These are phyloP conservation scores for Pseudorectes ferrugineus DNA, from an alignment of 2,113 vertebrate genomes.

Conservation along the genomic window DNA sequence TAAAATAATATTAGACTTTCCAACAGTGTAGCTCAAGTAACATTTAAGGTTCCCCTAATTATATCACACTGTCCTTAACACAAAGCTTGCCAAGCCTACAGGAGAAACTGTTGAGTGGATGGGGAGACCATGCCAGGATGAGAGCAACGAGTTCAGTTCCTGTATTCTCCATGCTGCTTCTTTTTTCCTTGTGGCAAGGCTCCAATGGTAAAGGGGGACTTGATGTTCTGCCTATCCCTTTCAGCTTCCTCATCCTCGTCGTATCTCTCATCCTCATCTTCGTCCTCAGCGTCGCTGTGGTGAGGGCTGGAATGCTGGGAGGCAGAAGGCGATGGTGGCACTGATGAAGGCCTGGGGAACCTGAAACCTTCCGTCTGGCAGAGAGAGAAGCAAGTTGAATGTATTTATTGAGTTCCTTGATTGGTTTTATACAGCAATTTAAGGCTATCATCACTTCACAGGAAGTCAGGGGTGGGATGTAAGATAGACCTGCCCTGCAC, in stretches of 20 bases:
- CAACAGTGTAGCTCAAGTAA: not conserved
- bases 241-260: constrained; percentile 92
- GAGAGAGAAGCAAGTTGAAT: not conserved
- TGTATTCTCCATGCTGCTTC: constrained; percentile 79
- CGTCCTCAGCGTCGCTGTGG: constrained; percentile 81
- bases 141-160: constrained; percentile 62
- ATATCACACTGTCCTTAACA: not conserved
- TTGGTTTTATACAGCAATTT: not conserved
- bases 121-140: not conserved
- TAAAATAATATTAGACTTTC: not conserved
- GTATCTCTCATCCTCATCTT: constrained; percentile 81
- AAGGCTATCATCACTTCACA: not conserved
- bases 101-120: not conserved
- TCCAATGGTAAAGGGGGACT: constrained; percentile 78
- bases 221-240: constrained; percentile 90
- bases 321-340: constrained; percentile 90
- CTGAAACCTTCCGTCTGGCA: constrained; percentile 87
- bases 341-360: constrained; percentile 87
- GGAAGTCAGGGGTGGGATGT: not conserved
- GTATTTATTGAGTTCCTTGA: not conserved
- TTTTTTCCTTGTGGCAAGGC: constrained; percentile 73
- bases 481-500: not conserved
- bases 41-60: constrained; percentile 4
- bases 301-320: constrained; percentile 90
- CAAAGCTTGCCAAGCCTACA: constrained; percentile 12